A percentile compares a stretch with the other conserved stretches of the same genome.
These are phyloP conservation scores for Sarcophaga peregrina DNA, from an alignment of 1,140 invertebrate genomes.

Conservation along the genomic window DNA sequence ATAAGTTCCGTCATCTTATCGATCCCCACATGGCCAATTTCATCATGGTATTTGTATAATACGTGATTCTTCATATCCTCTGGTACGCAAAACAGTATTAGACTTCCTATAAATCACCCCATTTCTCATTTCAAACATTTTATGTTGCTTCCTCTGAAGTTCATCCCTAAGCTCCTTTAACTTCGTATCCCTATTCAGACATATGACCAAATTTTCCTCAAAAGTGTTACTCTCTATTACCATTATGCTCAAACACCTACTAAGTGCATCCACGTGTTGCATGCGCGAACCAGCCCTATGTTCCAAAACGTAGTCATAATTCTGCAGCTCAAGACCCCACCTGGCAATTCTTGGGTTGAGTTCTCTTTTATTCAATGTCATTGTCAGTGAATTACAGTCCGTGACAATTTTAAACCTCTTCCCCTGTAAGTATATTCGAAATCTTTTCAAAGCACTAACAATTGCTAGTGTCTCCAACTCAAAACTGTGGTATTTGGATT, in stretches of 20 bases:
- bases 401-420: background rate
- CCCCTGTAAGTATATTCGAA: background rate
- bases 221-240: conserved; percentile 38
- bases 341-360: conserved; percentile 40
- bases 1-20: conserved; percentile 54
- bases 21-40: conserved; percentile 53
- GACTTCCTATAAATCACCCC: conserved; percentile 43
- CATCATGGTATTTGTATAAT: conserved; percentile 53
- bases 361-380: too few relatives aligned
- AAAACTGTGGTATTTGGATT: conserved; percentile 2
- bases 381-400: too few relatives aligned
- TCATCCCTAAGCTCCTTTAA: conserved; percentile 4
- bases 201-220: too few relatives aligned
- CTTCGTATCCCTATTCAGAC: conserved; percentile 39
- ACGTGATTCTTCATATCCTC: too few relatives aligned
- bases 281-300: conserved; percentile 51
- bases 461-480: conserved; percentile 16
- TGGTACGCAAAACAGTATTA: too few relatives aligned
- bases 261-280: conserved; percentile 58
- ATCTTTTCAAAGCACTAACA: conserved; percentile 1
- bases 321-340: conserved; percentile 45
- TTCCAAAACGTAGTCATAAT: conserved; percentile 45
- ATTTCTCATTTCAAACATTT: conserved; percentile 42
- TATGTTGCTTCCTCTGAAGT: conserved; percentile 26
- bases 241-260: conserved; percentile 46